Evolutionary conservation across 2,797 vertebrate species (phyloP).

Genomic region (Anableps anableps): DNA sequence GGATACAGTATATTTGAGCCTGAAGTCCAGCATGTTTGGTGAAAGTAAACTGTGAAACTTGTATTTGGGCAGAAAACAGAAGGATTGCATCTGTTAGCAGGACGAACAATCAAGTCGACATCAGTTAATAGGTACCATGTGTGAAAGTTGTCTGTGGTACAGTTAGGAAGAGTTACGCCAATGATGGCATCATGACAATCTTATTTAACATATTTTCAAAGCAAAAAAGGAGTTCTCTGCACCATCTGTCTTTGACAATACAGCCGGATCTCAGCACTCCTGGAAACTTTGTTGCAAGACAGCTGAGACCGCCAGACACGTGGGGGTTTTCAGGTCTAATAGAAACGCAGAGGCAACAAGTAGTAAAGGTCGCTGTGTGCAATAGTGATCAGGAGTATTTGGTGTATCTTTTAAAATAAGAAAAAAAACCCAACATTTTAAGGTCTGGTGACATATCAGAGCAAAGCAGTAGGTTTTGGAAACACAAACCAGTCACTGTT

Average conservation of each 20-base stretch:
- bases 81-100: neutral
- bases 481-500: neutral
- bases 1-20: neutral
- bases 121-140: neutral
- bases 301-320: neutral
- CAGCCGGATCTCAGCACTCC: neutral
- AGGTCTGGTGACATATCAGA: neutral
- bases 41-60: neutral
- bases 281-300: slow-evolving; percentile 4
- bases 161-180: neutral
- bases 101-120: neutral
- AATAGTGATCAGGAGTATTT: neutral
- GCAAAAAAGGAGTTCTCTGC: neutral
- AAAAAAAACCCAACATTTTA: neutral
- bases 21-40: slow-evolving; percentile 1
- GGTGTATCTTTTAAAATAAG: neutral
- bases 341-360: neutral
- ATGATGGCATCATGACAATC: neutral
- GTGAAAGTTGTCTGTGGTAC: neutral
- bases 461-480: neutral
- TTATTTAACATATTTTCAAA: neutral
- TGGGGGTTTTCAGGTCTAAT: neutral
- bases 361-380: neutral
- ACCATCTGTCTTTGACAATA: neutral
- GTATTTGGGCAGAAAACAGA: neutral